A percentile compares a stretch with the other conserved stretches of the same genome.
These are phyloP conservation scores for Palythoa grandiflora DNA, from an alignment of 92 coral and sea anemone species.

Conservation along the genomic window DNA sequence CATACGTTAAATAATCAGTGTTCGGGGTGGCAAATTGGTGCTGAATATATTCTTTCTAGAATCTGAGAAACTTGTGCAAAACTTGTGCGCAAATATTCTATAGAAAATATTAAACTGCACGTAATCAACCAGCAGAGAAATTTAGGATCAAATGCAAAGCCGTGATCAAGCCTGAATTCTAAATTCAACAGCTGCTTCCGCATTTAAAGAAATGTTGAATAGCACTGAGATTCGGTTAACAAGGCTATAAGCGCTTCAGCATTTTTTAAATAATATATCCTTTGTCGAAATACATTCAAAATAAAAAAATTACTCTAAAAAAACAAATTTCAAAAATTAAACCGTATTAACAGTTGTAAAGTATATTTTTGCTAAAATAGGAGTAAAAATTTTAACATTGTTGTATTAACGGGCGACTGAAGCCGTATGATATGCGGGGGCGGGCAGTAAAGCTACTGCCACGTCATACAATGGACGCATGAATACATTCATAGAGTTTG, in stretches of 20 bases:
- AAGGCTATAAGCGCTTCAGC: not conserved
- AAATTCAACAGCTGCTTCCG: conserved; percentile 34
- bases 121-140: not conserved
- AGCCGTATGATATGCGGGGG: conserved; percentile 35
- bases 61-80: not conserved
- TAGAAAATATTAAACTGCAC: not conserved
- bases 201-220: conserved; percentile 23
- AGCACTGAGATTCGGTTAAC: not conserved
- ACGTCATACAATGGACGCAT: conserved; percentile 33
- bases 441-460: conserved; percentile 21
- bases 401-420: not conserved
- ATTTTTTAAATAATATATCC: not conserved
- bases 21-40: not conserved
- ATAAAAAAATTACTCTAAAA: too few species aligned
- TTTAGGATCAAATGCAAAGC: not conserved
- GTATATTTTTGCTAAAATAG: not conserved
- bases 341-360: not conserved
- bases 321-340: too few species aligned
- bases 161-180: not conserved
- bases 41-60: not conserved
- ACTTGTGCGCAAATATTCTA: not conserved
- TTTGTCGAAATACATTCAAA: too few species aligned
- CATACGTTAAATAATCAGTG: not conserved
- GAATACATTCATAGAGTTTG: conserved; percentile 18
- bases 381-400: conserved; percentile 1